Conservation (phyloP, 2,797 vertebrate species). For the Lemur catta region DNA sequence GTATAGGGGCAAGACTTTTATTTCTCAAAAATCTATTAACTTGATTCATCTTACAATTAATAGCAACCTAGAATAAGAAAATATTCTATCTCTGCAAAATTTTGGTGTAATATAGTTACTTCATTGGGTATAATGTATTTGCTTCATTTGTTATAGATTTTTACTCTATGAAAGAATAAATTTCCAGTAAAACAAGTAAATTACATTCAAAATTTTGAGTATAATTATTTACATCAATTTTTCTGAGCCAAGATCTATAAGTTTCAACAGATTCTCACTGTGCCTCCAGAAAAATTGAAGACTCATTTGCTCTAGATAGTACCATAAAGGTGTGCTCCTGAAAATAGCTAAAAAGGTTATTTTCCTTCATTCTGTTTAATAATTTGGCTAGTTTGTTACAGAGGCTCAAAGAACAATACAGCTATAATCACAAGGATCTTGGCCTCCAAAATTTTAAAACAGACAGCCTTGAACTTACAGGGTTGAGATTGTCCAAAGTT, state of each 20-base stretch:
- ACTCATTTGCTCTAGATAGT: not conserved
- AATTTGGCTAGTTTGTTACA: not conserved
- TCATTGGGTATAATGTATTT: not conserved
- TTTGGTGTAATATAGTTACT: not conserved
- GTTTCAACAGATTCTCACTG: not conserved
- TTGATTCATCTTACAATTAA: not conserved
- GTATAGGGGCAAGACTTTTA: not conserved
- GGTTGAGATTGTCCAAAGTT: not conserved
- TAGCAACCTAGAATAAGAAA: not conserved
- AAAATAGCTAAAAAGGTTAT: not conserved
- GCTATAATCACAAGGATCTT: not conserved
- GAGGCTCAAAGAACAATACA: slow-evolving; percentile 3
- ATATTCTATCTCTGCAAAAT: not conserved
- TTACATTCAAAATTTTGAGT: not conserved
- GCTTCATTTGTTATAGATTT: not conserved
- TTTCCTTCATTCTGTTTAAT: slow-evolving; percentile 10
- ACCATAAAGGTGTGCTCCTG: not conserved
- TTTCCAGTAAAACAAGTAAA: not conserved
- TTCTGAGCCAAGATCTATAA: not conserved
- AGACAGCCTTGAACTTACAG: slow-evolving; percentile 1
- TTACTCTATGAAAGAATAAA: slow-evolving; percentile 9
- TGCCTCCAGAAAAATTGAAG: not conserved
- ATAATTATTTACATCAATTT: not conserved
- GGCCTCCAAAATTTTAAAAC: slow-evolving; percentile 41
- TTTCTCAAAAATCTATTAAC: not conserved